Base-by-base conservation (phyloP, 2,888 invertebrate genomes). In the Apocheima hispidaria region DNA sequence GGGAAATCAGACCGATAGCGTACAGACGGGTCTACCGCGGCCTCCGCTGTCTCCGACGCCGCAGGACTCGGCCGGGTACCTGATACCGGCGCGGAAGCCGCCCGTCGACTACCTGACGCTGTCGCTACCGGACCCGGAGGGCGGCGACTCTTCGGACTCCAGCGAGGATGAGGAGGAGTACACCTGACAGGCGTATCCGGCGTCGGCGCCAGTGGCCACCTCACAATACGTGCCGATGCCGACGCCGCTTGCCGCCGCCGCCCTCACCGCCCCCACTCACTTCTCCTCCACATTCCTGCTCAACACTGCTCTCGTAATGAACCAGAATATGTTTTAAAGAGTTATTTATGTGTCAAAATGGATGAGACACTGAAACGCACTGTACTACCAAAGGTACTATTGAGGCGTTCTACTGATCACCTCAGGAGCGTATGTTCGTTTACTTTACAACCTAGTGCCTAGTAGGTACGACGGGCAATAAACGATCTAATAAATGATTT, bases 1-100 rank as follows among this genome's bases (percentile, higher is more conserved):
- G n/a, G 80, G 83, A 6, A 79, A 81, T 14, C 81, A 78, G 33
- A 82, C 78, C 1, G 71, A 83, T 30, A 83, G 65, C 44, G 65
- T 73, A 38, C 90, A 83, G 72, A 73, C 83, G 49, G 80, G 89
- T n/a, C 73, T 88, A 55, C 90, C 87, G n/a, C 82, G 87, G 33
- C 92, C 92, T 0, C 95, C 94, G 6, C 90, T 94, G 7, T 93
- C 94, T 0, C 88, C 94, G 10, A 90, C 94, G 0, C 89, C 94
- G 9, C 90, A 95, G 65, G 96, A 96, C 77, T 92, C 94, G 0
- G 95, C 95, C 21, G 96, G 96, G 10, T 96, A 96, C 81, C 83
- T 96, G 68, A 87, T 95, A 44, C 95, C 96, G 0, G 91, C 94
- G 23, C 92, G 90, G 10, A 86, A 93, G 3, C 83, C 90, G 14